These are phyloP conservation scores for Sphaerodactylus townsendi DNA, from an alignment of 2,113 vertebrate species.

Conservation along the genomic window DNA sequence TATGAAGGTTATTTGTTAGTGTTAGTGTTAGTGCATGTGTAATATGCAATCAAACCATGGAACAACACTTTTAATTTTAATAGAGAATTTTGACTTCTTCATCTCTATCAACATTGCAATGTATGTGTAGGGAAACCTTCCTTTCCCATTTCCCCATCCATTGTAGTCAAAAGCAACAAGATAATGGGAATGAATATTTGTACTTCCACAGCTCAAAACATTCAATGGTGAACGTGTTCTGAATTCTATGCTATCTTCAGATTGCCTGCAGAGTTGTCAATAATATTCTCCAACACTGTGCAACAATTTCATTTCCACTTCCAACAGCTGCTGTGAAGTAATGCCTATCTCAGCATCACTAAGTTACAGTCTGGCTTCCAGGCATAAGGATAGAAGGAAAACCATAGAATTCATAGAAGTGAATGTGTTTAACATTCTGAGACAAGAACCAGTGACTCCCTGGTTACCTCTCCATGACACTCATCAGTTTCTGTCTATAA, in stretches of 20 bases:
- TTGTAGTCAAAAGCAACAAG: background rate
- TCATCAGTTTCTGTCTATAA: background rate
- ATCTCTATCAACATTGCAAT: background rate
- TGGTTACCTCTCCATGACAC: background rate
- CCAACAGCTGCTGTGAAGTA: background rate
- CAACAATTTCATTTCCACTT: slow-evolving; percentile 14
- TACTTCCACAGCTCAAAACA: background rate
- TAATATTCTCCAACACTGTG: background rate
- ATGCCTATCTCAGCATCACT: background rate
- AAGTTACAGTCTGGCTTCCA: background rate
- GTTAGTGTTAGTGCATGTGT: too few relatives aligned
- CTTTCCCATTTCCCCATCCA: background rate
- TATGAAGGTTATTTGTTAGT: too few relatives aligned
- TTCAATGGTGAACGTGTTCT: background rate
- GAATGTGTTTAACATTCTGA: background rate
- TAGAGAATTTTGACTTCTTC: background rate
- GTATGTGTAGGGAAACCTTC: background rate
- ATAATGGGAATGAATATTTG: background rate
- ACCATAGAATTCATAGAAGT: background rate
- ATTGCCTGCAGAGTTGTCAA: slow-evolving; percentile 14
- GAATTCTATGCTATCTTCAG: background rate
- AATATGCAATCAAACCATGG: too few relatives aligned
- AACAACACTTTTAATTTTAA: too few relatives aligned
- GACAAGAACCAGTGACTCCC: background rate
- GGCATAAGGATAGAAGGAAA: background rate